These are phyloP conservation scores for Oophaga pumilio DNA, from an alignment of 2,113 vertebrate species.

Conservation along the genomic window DNA sequence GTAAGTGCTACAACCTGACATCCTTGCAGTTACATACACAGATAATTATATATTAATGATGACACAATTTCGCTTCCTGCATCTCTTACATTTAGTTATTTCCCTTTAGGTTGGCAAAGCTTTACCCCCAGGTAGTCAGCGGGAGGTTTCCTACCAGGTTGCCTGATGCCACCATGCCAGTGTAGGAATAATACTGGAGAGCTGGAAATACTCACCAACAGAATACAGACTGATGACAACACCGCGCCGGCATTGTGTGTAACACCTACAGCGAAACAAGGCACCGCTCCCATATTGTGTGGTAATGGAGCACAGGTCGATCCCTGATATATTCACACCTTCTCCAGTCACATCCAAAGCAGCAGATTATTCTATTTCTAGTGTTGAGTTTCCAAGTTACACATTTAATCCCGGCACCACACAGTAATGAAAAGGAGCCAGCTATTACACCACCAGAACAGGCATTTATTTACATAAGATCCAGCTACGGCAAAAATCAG, in stretches of 20 bases:
- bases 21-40: too few relatives aligned
- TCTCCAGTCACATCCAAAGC: neutral
- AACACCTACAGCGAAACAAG: too few relatives aligned
- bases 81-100: too few relatives aligned
- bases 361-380: too few relatives aligned
- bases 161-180: neutral
- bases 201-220: neutral
- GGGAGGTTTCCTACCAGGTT: neutral
- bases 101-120: neutral
- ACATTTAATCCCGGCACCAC: neutral
- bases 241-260: too few relatives aligned
- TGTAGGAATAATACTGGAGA: neutral
- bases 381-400: neutral
- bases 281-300: too few relatives aligned
- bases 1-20: too few relatives aligned
- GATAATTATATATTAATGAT: too few relatives aligned
- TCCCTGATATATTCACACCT: too few relatives aligned
- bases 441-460: neutral
- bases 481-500: neutral
- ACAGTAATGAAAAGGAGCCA: neutral
- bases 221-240: neutral
- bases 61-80: too few relatives aligned
- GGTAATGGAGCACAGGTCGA: too few relatives aligned
- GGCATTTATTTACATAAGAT: constrained; percentile 10
- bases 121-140: neutral